Evolutionary conservation across 2,888 invertebrate genomes (phyloP).

Genomic region (Corythucha ciliata): DNA sequence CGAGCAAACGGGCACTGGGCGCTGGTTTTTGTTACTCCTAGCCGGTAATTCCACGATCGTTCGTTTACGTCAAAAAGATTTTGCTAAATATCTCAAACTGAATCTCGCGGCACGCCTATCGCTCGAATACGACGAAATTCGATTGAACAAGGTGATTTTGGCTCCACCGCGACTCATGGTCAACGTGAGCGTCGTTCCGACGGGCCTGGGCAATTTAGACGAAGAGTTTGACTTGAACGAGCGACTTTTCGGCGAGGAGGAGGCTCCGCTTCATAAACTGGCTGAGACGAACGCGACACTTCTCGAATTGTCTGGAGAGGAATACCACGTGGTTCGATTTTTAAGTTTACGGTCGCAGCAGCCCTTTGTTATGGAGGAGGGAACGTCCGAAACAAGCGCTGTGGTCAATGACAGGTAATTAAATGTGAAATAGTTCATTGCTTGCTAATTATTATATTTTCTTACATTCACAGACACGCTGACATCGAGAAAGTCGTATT

Average conservation of each 20-base stretch:
- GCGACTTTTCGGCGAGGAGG: conserved; percentile 34
- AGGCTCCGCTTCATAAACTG: conserved; percentile 37
- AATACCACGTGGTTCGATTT: conserved; percentile 39
- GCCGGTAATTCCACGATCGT: conserved; percentile 39
- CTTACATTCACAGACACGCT: no score
- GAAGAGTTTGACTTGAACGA: conserved; percentile 34
- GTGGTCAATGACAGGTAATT: conserved; percentile 33
- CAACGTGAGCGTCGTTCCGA: conserved; percentile 39
- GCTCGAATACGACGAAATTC: conserved; percentile 39
- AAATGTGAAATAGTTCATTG: no score
- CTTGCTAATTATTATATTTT: no score
- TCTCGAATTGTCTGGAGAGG: conserved; percentile 39
- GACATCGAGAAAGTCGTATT: conserved; percentile 38
- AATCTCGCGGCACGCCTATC: conserved; percentile 39
- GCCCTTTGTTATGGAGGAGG: conserved; percentile 34
- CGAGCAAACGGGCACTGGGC: conserved; percentile 26
- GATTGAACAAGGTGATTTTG: conserved; percentile 38
- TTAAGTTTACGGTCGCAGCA: conserved; percentile 35
- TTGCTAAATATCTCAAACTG: conserved; percentile 39
- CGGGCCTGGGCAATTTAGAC: conserved; percentile 32
- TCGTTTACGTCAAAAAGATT: conserved; percentile 38
- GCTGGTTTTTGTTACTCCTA: conserved; percentile 38
- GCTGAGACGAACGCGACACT: conserved; percentile 39
- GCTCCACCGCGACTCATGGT: conserved; percentile 38
- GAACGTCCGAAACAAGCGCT: conserved; percentile 28